Conservation (phyloP, 2,113 vertebrate species). For the Salvelinus fontinalis region DNA sequence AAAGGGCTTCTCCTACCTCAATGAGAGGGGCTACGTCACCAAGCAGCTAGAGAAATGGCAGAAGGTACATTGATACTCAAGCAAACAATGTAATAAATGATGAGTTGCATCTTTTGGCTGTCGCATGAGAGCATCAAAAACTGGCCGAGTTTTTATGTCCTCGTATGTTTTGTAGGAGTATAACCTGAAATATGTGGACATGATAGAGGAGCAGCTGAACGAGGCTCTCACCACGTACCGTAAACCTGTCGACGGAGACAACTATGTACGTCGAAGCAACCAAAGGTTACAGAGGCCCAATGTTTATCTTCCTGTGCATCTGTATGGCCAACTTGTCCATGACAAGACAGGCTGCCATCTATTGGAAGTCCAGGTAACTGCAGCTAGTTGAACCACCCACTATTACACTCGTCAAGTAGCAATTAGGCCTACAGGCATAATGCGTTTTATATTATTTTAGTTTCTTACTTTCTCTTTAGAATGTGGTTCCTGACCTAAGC, state of each 20-base stretch:
- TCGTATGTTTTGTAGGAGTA: constrained; percentile 69
- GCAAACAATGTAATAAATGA: not conserved
- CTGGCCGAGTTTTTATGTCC: not conserved
- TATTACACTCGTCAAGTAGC: not conserved
- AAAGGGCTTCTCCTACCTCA: constrained; percentile 88
- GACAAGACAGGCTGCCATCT: constrained; percentile 88
- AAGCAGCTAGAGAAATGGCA: constrained; percentile 91
- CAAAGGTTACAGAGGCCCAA: constrained; percentile 86
- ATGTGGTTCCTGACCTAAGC: constrained; percentile 83
- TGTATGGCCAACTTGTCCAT: constrained; percentile 84
- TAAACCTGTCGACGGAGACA: constrained; percentile 85
- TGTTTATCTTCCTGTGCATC: constrained; percentile 83
- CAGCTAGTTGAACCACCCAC: not conserved
- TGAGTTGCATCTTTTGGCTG: not conserved
- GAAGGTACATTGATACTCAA: constrained; percentile 73
- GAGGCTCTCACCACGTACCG: constrained; percentile 87
- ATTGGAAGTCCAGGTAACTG: constrained; percentile 81
- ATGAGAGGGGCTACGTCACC: constrained; percentile 86
- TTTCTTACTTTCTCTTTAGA: constrained; percentile 57
- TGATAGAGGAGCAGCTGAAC: constrained; percentile 85
- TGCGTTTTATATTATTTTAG: not conserved
- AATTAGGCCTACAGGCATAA: not conserved
- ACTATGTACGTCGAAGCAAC: constrained; percentile 86
- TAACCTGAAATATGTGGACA: constrained; percentile 85
- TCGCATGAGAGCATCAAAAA: not conserved